Conservation (phyloP, 1,140 invertebrate species). For the Aphis gossypii region DNA sequence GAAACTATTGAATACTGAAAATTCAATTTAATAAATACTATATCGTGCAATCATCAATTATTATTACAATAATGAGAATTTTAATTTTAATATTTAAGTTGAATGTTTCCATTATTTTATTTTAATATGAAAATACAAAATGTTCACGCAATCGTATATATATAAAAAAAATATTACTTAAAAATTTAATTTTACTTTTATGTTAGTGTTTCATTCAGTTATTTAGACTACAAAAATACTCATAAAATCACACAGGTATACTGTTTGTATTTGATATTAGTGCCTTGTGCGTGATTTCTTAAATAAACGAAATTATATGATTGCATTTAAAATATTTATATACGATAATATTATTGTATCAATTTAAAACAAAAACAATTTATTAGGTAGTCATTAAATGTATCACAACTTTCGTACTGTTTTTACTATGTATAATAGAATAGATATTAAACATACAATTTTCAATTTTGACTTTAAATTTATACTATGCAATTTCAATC, state of each 20-base stretch:
- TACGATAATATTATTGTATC: background rate
- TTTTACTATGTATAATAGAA: background rate
- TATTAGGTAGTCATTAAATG: background rate
- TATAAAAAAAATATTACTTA: background rate
- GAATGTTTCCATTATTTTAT: background rate
- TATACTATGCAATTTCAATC: background rate
- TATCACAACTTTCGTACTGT: background rate
- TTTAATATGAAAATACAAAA: background rate
- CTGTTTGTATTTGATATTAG: background rate
- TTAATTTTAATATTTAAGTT: background rate
- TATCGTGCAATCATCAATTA: background rate
- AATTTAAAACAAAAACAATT: background rate
- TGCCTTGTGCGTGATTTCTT: slow-evolving; percentile 4
- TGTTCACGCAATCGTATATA: background rate
- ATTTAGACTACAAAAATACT: background rate
- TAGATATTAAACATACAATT: background rate
- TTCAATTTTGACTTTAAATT: background rate
- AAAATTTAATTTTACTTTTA: background rate
- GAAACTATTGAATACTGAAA: background rate
- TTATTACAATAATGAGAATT: background rate
- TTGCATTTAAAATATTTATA: background rate
- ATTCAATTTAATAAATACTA: slow-evolving; percentile 11
- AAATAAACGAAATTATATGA: background rate
- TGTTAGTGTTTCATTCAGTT: background rate
- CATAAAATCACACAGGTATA: background rate